Conservation (phyloP, 2,797 vertebrate genomes). For the Pipistrellus pygmaeus region DNA sequence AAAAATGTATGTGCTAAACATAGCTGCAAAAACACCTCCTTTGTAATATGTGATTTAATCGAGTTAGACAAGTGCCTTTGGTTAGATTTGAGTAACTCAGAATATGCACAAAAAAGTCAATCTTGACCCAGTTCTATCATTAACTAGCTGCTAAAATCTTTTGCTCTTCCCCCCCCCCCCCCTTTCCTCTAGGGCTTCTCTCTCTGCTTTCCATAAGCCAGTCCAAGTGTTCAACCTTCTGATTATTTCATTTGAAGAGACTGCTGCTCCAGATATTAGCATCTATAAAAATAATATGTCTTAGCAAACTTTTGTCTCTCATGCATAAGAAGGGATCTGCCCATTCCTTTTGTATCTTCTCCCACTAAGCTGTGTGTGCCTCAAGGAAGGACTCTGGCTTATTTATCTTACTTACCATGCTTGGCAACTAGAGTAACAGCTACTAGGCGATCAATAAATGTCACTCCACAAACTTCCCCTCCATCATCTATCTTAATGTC, state of each 20-base stretch:
- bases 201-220: background rate
- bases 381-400: background rate
- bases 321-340: background rate
- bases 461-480: background rate
- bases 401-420: background rate
- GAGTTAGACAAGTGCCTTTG: slow-evolving; percentile 52
- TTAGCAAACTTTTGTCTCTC: background rate
- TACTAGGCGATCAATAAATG: background rate
- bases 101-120: background rate
- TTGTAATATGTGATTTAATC: slow-evolving; percentile 36
- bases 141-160: background rate
- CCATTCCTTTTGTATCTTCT: background rate
- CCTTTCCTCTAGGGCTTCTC: background rate
- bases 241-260: background rate
- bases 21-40: slow-evolving; percentile 28
- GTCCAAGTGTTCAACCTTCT: background rate
- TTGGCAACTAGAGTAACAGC: background rate
- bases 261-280: background rate
- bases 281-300: background rate
- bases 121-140: slow-evolving; percentile 59
- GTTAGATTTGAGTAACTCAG: slow-evolving; percentile 34
- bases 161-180: background rate
- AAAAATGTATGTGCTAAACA: background rate
- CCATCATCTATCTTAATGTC: background rate
- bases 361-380: background rate